A percentile compares a stretch with the other conserved stretches of the same genome.
These are phyloP conservation scores for Podarcis muralis DNA, from an alignment of 2,113 vertebrate genomes.

Conservation along the genomic window DNA sequence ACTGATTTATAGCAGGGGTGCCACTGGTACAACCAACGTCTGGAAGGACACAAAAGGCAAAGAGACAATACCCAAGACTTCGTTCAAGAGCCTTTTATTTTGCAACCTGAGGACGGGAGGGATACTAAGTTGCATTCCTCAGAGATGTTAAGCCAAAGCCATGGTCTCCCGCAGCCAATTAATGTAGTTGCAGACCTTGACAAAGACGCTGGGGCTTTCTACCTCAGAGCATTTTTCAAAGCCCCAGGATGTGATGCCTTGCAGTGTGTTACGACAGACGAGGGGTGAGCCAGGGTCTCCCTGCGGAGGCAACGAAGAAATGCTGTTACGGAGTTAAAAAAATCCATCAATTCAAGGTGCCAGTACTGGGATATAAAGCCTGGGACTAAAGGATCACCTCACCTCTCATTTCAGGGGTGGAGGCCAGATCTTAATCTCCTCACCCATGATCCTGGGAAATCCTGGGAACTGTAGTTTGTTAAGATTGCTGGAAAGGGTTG, in stretches of 20 bases:
- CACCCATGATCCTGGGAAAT: no score
- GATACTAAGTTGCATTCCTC: background rate
- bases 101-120: background rate
- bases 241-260: conserved; percentile 3
- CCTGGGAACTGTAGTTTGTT: no score
- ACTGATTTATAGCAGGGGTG: no score
- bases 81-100: no score
- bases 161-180: background rate
- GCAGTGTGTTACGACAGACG: background rate
- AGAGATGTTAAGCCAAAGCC: background rate
- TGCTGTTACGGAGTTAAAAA: background rate
- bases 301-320: background rate
- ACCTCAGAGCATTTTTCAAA: background rate
- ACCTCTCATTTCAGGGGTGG: no score
- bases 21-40: background rate
- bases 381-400: no score
- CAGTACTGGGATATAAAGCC: no score
- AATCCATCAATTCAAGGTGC: background rate
- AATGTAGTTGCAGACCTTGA: conserved; percentile 3
- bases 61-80: no score
- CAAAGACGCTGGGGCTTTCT: background rate
- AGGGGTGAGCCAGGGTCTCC: background rate
- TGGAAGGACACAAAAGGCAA: no score
- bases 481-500: no score
- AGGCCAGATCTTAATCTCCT: no score